Conservation (phyloP, 2,113 vertebrate species). For the Gila orcuttii region DNA sequence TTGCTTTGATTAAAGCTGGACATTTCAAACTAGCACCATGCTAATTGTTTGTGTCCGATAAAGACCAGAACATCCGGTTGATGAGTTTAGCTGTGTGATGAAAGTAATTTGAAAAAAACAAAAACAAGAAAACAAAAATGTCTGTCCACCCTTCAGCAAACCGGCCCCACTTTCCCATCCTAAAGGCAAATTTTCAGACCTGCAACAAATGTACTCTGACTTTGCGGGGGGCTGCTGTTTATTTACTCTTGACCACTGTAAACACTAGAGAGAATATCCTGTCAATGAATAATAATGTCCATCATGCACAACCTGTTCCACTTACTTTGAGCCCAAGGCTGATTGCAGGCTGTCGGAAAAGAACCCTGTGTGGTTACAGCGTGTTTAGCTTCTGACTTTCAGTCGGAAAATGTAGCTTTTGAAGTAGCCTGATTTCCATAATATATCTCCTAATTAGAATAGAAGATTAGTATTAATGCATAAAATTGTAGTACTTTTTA, state of each 20-base stretch:
- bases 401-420: background rate
- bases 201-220: background rate
- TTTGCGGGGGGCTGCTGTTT: background rate
- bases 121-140: background rate
- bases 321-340: background rate
- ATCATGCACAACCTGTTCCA: background rate
- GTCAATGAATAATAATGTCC: slow-evolving; percentile 25
- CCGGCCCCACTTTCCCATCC: slow-evolving; percentile 5
- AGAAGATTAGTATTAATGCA: background rate
- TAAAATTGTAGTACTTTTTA: background rate
- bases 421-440: background rate
- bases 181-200: background rate
- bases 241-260: slow-evolving; percentile 38
- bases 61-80: slow-evolving; percentile 31
- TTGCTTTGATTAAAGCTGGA: slow-evolving; percentile 19
- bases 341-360: background rate
- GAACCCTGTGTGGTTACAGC: background rate
- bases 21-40: slow-evolving; percentile 17
- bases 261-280: slow-evolving; percentile 21
- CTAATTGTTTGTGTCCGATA: slow-evolving; percentile 45
- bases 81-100: slow-evolving; percentile 50
- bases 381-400: background rate
- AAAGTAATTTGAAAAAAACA: slow-evolving; percentile 60
- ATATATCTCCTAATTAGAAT: background rate
- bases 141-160: slow-evolving; percentile 19